Base-by-base conservation (phyloP, 2,888 invertebrate genomes). In the Melolontha melolontha region DNA sequence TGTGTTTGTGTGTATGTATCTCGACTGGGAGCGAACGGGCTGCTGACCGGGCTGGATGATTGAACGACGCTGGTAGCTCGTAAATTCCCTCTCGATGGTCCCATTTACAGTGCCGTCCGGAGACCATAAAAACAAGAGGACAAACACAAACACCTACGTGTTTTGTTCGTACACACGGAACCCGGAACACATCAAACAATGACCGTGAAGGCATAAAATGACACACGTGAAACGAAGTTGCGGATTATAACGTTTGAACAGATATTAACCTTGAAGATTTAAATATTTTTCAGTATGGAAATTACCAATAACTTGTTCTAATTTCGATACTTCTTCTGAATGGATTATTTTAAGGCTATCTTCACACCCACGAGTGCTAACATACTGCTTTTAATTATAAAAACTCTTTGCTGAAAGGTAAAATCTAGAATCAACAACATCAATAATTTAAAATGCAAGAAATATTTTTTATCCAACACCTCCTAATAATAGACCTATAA, bases 81-180 rank as follows among this genome's bases (percentile, higher is more conserved):
- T 64, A 64, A 64, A 64, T 64, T 64, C 64, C 29, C 59, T 64
- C 64, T 52, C 64, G 64, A 64, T 27, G 64, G 51, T 52, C 51
- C 40, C 64, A 64, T 64, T 64, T 42, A 49, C 27, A 51, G 64
- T 52, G 22, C 22, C 17, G 50, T 34, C 50, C 17, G 5, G 55
- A n/a, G 34, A 12, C 41, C 52, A 51, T 64, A 64, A 64, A 64
- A 64, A 51, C 64, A 64, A 5, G 22, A 11, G 40, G 4, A 40
- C 50, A 64, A 40, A 64, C 27, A 64, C 64, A 64, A 51, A 64
- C 51, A 64, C 17, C 42, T 6, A 16, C 27, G 11, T 17, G 17
- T 27, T 22, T 41, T 22, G 12, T 51, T 27, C 41, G 64, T n/a
- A 17, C 17, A 51, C 17, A n/a, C 27, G 57, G 64, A 22, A 51